Base-by-base conservation (phyloP, 2,888 invertebrate genomes). In the Lasiommata megera region DNA sequence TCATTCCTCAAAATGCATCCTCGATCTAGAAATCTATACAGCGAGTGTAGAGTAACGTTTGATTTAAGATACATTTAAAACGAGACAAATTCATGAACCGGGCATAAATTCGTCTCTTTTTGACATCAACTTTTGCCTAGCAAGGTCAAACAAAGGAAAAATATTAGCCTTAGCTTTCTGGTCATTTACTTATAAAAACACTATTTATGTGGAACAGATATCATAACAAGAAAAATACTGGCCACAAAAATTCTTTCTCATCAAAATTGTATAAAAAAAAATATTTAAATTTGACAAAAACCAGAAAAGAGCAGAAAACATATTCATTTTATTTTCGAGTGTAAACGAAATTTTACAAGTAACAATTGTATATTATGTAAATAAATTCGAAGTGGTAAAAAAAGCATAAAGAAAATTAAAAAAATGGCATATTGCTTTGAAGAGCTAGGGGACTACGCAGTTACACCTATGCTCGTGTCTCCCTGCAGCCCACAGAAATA, bases 371-470 rank as follows among this genome's bases (percentile, higher is more conserved):
- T 37, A 29, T 41, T 51, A 46, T 46, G 37, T 14, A 38, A 52
- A 38, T 40, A 48, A 55, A 47, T 29, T 47, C 31, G 55, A 55
- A 61, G 36, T 28, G 40, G 29, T 52, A 59, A 57, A 60, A 58
- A 54, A 37, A 38, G 47, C 12, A 58, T 38, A 57, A 58, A 28
- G 31, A 31, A 56, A 54, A 38, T 0, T 55, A 58, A 62, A 64
- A 41, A 68, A 66, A 88, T 88, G 88, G 78, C 79, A 44, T 79
- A 74, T 64, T 83, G 79, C 55, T 79, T 73, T 61, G 73, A 73
- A 7, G 76, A 77, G 2, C 79, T 80, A 59, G 77, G 73, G 16
- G 74, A 77, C 36, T 80, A 69, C 62, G 56, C 76, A 12, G 84
- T 85, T 11, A 69, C 79, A 5, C 88, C 88, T 6, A 66, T 82